A percentile compares a stretch with the other conserved stretches of the same genome.
phyloP scores from a whole-genome alignment of 23 tunicate species.

The Halocynthia aurantium region DNA sequence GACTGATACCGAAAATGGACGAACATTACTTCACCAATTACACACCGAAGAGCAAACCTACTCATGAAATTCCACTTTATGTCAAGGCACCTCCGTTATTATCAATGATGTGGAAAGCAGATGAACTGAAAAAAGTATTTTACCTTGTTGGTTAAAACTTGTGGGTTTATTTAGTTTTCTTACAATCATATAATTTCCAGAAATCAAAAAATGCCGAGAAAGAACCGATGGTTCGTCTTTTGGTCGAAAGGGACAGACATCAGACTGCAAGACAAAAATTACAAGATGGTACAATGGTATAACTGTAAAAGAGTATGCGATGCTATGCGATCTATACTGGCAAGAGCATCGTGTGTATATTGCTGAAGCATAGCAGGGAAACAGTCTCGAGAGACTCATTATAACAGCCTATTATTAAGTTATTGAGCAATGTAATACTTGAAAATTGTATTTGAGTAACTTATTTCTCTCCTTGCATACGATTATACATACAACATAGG shows the following conservation, averaged over 20 bases:
- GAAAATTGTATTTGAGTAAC: no score
- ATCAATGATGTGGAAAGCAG: conserved; percentile 4
- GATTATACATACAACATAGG: no score
- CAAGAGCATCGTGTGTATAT: no score
- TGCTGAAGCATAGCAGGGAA: no score
- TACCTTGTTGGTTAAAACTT: background rate
- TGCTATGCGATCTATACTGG: no score
- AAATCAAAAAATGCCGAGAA: background rate
- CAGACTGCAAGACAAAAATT: conserved; percentile 15
- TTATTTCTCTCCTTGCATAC: no score
- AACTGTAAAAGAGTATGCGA: background rate
- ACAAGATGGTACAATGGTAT: conserved; percentile 15
- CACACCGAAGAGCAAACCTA: background rate
- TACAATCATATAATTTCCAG: background rate
- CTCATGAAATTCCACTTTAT: conserved; percentile 23
- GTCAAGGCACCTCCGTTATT: conserved; percentile 14
- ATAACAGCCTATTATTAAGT: no score
- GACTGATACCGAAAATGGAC: conserved; percentile 19
- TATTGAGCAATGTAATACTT: no score
- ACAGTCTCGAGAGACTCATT: no score
- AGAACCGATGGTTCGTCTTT: conserved; percentile 13
- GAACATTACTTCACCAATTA: conserved; percentile 16
- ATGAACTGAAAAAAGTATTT: background rate
- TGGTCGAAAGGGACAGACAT: conserved; percentile 13
- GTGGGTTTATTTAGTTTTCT: background rate